Conservation (phyloP, 2,888 invertebrate genomes). For the Scelioninae gen. 2 region DNA sequence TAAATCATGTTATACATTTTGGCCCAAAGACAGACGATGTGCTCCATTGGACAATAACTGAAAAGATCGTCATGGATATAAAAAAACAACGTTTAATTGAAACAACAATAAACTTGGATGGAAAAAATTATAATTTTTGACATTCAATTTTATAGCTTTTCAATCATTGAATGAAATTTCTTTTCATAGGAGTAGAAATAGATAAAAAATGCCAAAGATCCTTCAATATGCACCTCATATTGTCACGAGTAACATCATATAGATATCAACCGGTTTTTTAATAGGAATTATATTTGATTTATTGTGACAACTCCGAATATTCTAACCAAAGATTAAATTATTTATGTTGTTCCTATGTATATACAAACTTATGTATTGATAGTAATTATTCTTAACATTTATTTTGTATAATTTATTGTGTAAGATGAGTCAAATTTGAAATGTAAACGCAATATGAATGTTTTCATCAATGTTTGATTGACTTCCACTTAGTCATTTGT, state of each 20-base stretch:
- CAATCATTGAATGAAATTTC: conserved; percentile 8
- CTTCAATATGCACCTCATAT: conserved; percentile 43
- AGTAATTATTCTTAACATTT: conserved; percentile 1
- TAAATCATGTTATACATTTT: conserved; percentile 21
- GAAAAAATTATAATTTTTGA: neutral
- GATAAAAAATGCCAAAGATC: conserved; percentile 51
- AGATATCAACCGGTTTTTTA: neutral
- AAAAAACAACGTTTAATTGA: conserved; percentile 3
- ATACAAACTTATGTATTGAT: conserved; percentile 11
- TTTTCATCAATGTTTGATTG: conserved; percentile 11
- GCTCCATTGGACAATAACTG: conserved; percentile 56
- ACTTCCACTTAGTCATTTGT: conserved; percentile 29
- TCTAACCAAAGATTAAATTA: conserved; percentile 18
- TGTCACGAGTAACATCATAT: conserved; percentile 22
- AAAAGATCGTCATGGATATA: conserved; percentile 34
- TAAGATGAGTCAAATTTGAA: conserved; percentile 16
- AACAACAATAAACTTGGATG: conserved; percentile 3
- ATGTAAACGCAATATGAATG: conserved; percentile 34
- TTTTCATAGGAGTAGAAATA: conserved; percentile 42
- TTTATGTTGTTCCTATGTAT: conserved; percentile 47
- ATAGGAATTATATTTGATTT: conserved; percentile 1
- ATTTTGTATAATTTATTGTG: conserved; percentile 3
- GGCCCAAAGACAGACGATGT: conserved; percentile 36
- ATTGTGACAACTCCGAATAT: conserved; percentile 1
- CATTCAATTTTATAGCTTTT: conserved; percentile 7